Percentiles rank a stretch among this genome's conserved stretches.
These are phyloP conservation scores for Clarias gariepinus DNA, from an alignment of 2,113 vertebrate species.

Conservation along the genomic window DNA sequence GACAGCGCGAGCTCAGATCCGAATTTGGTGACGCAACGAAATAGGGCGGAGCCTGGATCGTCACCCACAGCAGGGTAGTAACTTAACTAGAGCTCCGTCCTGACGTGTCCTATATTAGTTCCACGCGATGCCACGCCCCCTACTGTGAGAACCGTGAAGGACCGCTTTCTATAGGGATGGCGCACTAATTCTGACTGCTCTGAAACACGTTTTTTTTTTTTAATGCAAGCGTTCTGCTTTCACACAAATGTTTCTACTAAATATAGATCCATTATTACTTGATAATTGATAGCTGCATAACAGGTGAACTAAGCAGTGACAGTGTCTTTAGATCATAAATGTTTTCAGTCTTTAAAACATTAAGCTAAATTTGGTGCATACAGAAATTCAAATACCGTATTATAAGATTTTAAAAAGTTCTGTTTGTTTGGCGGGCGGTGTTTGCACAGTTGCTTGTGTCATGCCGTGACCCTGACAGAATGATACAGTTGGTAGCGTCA, in stretches of 20 bases:
- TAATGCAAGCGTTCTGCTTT: background rate
- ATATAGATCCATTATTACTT: background rate
- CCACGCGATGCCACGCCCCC: slow-evolving; percentile 3
- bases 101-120: background rate
- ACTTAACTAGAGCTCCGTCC: background rate
- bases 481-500: too few species aligned
- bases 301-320: background rate
- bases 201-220: background rate
- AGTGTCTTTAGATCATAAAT: too few species aligned
- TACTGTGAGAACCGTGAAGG: background rate
- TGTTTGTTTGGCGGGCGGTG: too few species aligned
- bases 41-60: slow-evolving; percentile 63
- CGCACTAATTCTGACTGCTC: background rate
- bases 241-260: background rate
- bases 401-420: too few species aligned
- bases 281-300: background rate
- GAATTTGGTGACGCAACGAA: slow-evolving; percentile 67
- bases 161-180: background rate
- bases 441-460: too few species aligned
- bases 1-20: slow-evolving; percentile 62
- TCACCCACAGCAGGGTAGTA: slow-evolving; percentile 51
- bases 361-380: too few species aligned
- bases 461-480: too few species aligned
- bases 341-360: too few species aligned
- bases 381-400: too few species aligned